A percentile compares a stretch with the other conserved stretches of the same genome.
phyloP scores from a whole-genome alignment of 2,797 vertebrate species.

The Pyrocephalus nanus region DNA sequence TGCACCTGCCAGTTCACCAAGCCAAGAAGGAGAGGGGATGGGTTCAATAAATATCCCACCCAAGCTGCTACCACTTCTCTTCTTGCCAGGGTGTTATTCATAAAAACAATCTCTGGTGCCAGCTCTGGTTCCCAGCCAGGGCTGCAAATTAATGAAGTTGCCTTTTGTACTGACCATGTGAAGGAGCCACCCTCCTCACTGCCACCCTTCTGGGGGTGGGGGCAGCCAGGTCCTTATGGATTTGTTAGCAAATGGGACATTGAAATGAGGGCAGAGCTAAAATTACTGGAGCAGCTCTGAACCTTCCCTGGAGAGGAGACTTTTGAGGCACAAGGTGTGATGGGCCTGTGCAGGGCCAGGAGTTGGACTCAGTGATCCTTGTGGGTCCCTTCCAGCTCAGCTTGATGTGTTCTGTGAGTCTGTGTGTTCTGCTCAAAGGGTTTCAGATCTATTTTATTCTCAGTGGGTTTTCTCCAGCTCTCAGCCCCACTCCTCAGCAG shows the following conservation, averaged over 20 bases:
- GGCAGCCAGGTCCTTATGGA: neutral
- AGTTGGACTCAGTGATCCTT: neutral
- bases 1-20: neutral
- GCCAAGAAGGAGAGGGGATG: neutral
- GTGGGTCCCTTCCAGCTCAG: neutral
- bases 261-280: neutral
- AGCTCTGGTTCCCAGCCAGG: conserved; percentile 9
- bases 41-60: conserved; percentile 7
- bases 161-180: neutral
- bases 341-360: neutral
- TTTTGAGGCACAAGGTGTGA: too few species aligned
- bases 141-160: neutral
- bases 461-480: neutral
- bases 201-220: neutral
- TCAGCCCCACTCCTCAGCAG: neutral
- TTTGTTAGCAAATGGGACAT: neutral
- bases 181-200: neutral
- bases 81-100: conserved; percentile 1
- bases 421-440: neutral
- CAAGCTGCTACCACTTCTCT: neutral
- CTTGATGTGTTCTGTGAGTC: neutral
- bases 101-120: conserved; percentile 18
- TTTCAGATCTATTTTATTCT: neutral
- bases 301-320: neutral
- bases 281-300: neutral